These are phyloP conservation scores for Anastrepha ludens DNA, from an alignment of 1,140 invertebrate species.

Conservation along the genomic window DNA sequence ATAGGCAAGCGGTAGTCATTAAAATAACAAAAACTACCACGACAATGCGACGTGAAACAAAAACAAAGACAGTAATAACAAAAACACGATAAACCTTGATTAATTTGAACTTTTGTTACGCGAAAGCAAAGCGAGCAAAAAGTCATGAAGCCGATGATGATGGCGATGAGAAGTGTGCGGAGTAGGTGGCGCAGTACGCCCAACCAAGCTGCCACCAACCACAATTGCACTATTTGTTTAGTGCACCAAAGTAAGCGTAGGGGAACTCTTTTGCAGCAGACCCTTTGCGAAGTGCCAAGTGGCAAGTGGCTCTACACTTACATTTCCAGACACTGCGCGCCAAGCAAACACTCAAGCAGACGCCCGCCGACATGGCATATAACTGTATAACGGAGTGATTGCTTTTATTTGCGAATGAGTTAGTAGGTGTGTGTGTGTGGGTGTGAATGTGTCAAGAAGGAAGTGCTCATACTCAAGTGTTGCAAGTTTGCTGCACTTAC, in stretches of 20 bases:
- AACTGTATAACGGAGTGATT: background rate
- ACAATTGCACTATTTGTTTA: background rate
- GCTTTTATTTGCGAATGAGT: slow-evolving; percentile 34
- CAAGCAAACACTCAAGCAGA: background rate
- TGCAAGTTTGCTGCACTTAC: slow-evolving; percentile 28
- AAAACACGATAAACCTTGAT: slow-evolving; percentile 38
- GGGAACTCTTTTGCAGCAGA: background rate
- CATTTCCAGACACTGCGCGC: background rate
- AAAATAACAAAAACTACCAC: slow-evolving; percentile 3
- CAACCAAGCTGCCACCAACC: background rate
- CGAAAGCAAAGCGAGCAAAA: background rate
- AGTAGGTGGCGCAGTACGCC: background rate
- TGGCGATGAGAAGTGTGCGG: background rate
- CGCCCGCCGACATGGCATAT: background rate
- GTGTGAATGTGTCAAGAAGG: slow-evolving; percentile 44
- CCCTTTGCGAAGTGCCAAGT: slow-evolving; percentile 35
- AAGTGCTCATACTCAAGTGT: slow-evolving; percentile 38
- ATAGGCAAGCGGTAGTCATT: slow-evolving; percentile 20
- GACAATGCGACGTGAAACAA: slow-evolving; percentile 7
- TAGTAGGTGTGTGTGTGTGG: background rate
- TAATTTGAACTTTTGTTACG: slow-evolving; percentile 44
- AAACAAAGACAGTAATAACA: background rate
- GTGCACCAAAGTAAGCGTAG: background rate
- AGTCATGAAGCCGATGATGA: no score
- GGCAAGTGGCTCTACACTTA: background rate